Percentiles rank a stretch among this genome's conserved stretches.
phyloP scores from a whole-genome alignment of 2,888 invertebrate species.

The Globia sparganii region DNA sequence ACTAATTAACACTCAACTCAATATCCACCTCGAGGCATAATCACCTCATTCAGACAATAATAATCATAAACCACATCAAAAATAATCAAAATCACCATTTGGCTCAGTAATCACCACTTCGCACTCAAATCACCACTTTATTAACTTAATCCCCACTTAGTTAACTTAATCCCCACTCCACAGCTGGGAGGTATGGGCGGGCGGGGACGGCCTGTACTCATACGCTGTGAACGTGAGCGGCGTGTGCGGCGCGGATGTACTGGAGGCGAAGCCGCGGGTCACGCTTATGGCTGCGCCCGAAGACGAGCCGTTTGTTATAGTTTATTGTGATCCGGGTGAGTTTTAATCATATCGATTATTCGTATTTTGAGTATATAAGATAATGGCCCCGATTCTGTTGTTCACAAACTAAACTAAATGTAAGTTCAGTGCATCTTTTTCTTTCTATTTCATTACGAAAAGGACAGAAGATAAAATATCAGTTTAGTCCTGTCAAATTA shows the following conservation, averaged over 20 bases:
- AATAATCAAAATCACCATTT: not conserved
- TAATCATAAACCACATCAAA: too few species aligned
- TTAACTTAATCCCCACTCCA: not conserved
- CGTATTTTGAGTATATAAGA: too few species aligned
- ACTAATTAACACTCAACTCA: too few species aligned
- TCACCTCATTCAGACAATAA: too few species aligned
- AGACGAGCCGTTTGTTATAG: slow-evolving; percentile 91
- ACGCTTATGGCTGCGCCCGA: slow-evolving; percentile 92
- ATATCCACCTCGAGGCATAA: too few species aligned
- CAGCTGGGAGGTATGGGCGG: slow-evolving; percentile 96
- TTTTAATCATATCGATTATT: not conserved
- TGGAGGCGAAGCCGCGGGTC: slow-evolving; percentile 91
- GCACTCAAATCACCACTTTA: not conserved
- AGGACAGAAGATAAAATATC: too few species aligned
- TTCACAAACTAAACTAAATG: too few species aligned
- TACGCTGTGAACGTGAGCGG: slow-evolving; percentile 93
- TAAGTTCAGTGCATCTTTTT: too few species aligned
- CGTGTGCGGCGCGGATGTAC: slow-evolving; percentile 93
- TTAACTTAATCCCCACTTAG: not conserved
- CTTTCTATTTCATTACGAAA: too few species aligned
- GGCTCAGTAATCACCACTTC: not conserved
- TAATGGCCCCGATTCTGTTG: too few species aligned
- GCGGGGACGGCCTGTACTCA: slow-evolving; percentile 95
- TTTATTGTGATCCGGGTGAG: slow-evolving; percentile 95
- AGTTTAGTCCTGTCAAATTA: too few species aligned